Conservation (phyloP, 2,797 vertebrate genomes). For the Aldrovandia affinis region DNA sequence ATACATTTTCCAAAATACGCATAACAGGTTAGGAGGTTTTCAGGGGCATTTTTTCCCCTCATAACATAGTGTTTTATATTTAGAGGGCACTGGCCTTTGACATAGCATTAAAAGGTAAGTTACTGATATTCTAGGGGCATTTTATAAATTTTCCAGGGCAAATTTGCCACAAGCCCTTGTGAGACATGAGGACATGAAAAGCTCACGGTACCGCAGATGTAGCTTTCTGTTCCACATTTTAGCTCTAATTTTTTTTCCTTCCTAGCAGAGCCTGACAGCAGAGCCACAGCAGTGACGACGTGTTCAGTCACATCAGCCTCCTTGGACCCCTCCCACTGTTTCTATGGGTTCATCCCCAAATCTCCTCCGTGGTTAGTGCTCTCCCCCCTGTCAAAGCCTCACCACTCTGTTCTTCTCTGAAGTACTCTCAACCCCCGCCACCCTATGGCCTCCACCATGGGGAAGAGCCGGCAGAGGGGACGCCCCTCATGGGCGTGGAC, state of each 20-base stretch:
- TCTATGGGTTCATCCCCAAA: slow-evolving; percentile 66
- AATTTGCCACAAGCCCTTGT: not conserved
- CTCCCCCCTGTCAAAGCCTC: slow-evolving; percentile 70
- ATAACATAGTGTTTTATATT: no score
- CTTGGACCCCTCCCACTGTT: slow-evolving; percentile 58
- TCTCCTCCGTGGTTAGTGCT: slow-evolving; percentile 51
- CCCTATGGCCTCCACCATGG: slow-evolving; percentile 44
- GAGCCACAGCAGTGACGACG: slow-evolving; percentile 62
- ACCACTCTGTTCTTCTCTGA: slow-evolving; percentile 62
- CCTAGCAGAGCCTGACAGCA: slow-evolving; percentile 83
- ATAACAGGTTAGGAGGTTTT: no score
- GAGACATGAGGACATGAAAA: not conserved
- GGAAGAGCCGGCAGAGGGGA: slow-evolving; percentile 68
- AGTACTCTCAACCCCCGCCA: slow-evolving; percentile 42
- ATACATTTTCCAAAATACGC: no score
- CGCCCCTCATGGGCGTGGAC: slow-evolving; percentile 84
- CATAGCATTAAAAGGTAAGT: not conserved
- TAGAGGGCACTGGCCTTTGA: no score
- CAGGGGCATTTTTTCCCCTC: no score
- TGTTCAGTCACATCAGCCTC: slow-evolving; percentile 66
- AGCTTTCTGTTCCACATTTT: not conserved
- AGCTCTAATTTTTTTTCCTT: slow-evolving; percentile 33
- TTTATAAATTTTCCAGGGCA: not conserved
- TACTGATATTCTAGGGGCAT: not conserved
- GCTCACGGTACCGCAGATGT: not conserved